These are phyloP conservation scores for Hetaerina americana DNA, from an alignment of 1,140 invertebrate species.

Conservation along the genomic window DNA sequence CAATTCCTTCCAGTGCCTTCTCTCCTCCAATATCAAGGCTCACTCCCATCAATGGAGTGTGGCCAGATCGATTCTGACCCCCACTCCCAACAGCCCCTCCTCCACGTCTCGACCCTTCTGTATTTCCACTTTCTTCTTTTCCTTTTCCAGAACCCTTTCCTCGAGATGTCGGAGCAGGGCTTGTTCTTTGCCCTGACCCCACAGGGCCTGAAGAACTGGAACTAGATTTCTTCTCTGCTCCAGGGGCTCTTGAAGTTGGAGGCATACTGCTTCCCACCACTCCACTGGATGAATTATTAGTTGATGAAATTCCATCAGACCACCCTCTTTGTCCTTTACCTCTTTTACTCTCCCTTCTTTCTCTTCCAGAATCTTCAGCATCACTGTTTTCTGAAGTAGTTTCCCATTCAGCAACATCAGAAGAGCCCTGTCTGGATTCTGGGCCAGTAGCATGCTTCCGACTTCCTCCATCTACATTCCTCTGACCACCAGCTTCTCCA, in stretches of 20 bases:
- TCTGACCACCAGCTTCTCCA: background rate
- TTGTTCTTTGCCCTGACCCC: background rate
- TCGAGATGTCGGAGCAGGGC: background rate
- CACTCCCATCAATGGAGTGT: background rate
- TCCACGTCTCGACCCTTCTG: background rate
- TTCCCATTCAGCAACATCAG: conserved; percentile 51
- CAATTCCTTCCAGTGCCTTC: background rate
- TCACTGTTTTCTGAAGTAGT: conserved; percentile 55
- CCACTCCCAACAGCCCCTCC: background rate
- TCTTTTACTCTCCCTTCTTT: conserved; percentile 22
- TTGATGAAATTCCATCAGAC: background rate
- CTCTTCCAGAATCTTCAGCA: conserved; percentile 29
- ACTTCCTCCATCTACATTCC: background rate
- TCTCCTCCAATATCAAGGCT: background rate
- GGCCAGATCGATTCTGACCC: background rate
- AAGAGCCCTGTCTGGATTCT: conserved; percentile 1
- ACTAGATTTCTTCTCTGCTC: conserved; percentile 24
- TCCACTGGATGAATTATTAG: conserved; percentile 20
- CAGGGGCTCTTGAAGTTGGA: conserved; percentile 24
- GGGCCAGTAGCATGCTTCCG: background rate
- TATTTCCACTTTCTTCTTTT: background rate
- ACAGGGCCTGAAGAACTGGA: too few relatives aligned
- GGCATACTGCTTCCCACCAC: background rate
- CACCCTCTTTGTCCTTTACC: conserved; percentile 7
- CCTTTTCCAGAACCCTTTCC: background rate